Percentiles rank a stretch among this genome's conserved stretches.
Conservation (phyloP, 2,888 invertebrate species). For the Rhagonycha lutea region DNA sequence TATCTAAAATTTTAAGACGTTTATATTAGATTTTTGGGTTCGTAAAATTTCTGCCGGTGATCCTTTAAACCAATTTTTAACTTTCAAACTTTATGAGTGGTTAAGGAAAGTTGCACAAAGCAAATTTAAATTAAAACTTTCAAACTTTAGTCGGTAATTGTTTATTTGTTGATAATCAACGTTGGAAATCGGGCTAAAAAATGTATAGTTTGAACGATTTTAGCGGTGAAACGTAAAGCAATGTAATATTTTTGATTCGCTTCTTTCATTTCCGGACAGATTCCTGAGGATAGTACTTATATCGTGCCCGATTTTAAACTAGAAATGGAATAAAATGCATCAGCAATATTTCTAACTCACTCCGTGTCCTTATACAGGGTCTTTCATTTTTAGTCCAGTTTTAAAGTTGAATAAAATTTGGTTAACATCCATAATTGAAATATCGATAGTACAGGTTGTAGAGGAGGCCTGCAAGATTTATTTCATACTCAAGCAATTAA, state of each 20-base stretch:
- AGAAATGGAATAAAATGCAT: not conserved
- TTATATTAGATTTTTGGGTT: not conserved
- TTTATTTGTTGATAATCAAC: not conserved
- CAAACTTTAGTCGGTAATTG: not conserved
- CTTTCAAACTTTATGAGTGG: not conserved
- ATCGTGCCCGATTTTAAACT: not conserved
- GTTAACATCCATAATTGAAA: too few relatives aligned
- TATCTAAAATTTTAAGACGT: not conserved
- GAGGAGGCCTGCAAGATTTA: not conserved
- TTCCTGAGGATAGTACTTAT: not conserved
- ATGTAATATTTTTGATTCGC: not conserved
- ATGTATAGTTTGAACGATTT: not conserved
- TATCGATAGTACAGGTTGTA: too few relatives aligned
- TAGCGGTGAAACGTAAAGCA: not conserved
- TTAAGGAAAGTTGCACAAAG: too few relatives aligned
- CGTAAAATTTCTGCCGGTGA: not conserved
- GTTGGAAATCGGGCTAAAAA: not conserved
- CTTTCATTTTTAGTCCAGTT: not conserved
- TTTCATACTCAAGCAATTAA: not conserved
- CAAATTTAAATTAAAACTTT: not conserved
- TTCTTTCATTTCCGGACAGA: not conserved
- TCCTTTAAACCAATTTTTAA: not conserved
- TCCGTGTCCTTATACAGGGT: not conserved
- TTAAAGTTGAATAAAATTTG: not conserved
- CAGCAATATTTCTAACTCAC: not conserved